Evolutionary conservation across 2,888 invertebrate genomes (phyloP), one percentile per base, ranked within the genome.

Genomic region (Pammene aurita): DNA sequence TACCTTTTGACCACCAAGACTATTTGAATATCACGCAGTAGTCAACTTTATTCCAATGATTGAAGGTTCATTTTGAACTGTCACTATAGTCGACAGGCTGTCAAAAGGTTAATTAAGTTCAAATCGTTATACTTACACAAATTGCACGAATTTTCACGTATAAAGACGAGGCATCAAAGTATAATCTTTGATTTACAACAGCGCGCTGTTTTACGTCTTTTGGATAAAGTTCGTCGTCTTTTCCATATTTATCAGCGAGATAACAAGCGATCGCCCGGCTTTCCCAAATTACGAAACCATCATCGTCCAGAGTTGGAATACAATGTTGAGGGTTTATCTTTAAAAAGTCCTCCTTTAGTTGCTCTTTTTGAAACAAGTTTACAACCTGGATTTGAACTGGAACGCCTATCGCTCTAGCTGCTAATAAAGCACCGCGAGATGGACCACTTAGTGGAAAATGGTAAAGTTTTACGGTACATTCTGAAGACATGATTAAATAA

Each of bases 261-360:
- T 95, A 96, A 57, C 92, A 85, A 5, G 93, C 92, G 71, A 95
- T 95, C 9, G 95, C 95, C 46, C 94, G 93, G 75, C 95, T 95
- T 81, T 96, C 96, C 95, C 95, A 95, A 58, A 96, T 72, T 13
- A 93, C 81, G 78, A 95, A 95, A 11, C 94, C 95, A 68, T 94
- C 93, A 80, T 96, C 96, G 34, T 94, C 94, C 67, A 96, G 85
- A 9, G 95, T 95, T 9, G 96, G 96, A 5, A 96, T 86, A 70
- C 93, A 93, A 80, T 95, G 95, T 78, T 95, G 95, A 6, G 95
- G 95, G 82, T 95, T 95, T 55, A 95, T 89, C 87, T 94, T 90
- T 56, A 93, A 72, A 75, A 94, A 95, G 74, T 92, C 93, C 56
- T 93, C 91, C 67, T 89, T 88, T 0, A 94, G 75, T 77, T 95